These are phyloP conservation scores for Andrena marginata DNA, from an alignment of 2,888 invertebrate species.

Conservation along the genomic window DNA sequence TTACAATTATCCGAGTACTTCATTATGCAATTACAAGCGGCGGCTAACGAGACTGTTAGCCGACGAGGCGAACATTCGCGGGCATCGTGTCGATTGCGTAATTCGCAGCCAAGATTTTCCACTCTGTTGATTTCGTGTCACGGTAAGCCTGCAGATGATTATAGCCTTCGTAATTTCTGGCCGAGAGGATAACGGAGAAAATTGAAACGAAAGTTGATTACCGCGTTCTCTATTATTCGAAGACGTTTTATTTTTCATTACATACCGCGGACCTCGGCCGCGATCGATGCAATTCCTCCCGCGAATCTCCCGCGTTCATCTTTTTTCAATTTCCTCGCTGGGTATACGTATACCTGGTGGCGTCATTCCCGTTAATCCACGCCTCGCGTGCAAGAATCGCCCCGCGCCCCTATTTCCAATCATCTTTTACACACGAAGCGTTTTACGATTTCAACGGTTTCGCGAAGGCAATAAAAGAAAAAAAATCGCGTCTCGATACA, in stretches of 20 bases:
- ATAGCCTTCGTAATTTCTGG: constrained; percentile 26
- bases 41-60: constrained; percentile 20
- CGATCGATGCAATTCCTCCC: constrained; percentile 30
- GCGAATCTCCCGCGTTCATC: constrained; percentile 1
- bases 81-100: constrained; percentile 36
- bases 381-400: constrained; percentile 50
- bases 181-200: not conserved
- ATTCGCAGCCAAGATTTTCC: constrained; percentile 48
- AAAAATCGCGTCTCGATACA: constrained; percentile 44
- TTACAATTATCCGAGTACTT: constrained; percentile 20
- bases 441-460: constrained; percentile 37
- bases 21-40: constrained; percentile 27
- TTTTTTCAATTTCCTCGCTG: constrained; percentile 39
- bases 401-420: constrained; percentile 7
- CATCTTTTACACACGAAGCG: constrained; percentile 25
- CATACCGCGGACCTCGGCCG: not conserved
- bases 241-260: constrained; percentile 23
- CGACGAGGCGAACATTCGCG: constrained; percentile 19
- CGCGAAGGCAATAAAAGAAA: not conserved
- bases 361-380: constrained; percentile 49
- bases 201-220: constrained; percentile 46
- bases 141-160: not conserved
- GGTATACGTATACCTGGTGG: constrained; percentile 13
- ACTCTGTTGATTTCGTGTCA: constrained; percentile 50
- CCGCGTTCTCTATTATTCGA: constrained; percentile 30